Evolutionary conservation across 2,797 vertebrate genomes (phyloP), one percentile per base, ranked within the genome.

Genomic region (Gymnoscopelus braueri): DNA sequence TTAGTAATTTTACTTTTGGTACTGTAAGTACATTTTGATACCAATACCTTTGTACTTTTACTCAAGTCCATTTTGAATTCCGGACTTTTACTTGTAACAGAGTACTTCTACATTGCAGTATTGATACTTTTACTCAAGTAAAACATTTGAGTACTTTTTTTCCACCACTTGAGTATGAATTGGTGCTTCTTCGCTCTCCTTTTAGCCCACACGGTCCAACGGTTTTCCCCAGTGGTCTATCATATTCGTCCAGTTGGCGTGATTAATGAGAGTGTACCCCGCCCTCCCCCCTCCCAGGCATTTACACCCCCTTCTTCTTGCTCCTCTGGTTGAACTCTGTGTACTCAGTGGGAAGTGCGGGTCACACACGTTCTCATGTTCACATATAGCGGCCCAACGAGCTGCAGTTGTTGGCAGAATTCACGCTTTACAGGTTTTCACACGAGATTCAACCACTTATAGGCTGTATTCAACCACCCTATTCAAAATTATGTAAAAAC

Each of bases 271-370:
- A 55, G 35, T 19, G 12, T 3, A 50, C 12, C 14, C 12, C 12
- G 1, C 50, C 12, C 49, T 10, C 13, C 50, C 12, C 29, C 35
- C 57, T 39, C 57, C 2, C 6, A 15, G 57, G 10, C 29, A 44
- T 8, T 15, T 6, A 39, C 57, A 24, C 68, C 54, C 56, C 61
- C 68, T 23, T 58, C 68, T 23, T 58, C 26, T 23, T 70, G 52
- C 5, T 63, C 53, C 68, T 57, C 24, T 50, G 68, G 57, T 63
- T 70, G 68, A 70, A 70, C 68, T 29, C 68, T 35, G n/a, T 35
- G 44, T 5, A 61, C 51, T 53, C 60, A 48, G n/a, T 63, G 53
- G 53, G 44, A 57, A 49, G 47, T 23, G 53, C 24, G 5, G 5
- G 29, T 35, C 60, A 29, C 47, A 47, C 60, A 50, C 15, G 63